Percentiles rank a stretch among this genome's conserved stretches.
Evolutionary conservation across 2,797 vertebrate species (phyloP).

Genomic region (Gambusia yucatana): DNA sequence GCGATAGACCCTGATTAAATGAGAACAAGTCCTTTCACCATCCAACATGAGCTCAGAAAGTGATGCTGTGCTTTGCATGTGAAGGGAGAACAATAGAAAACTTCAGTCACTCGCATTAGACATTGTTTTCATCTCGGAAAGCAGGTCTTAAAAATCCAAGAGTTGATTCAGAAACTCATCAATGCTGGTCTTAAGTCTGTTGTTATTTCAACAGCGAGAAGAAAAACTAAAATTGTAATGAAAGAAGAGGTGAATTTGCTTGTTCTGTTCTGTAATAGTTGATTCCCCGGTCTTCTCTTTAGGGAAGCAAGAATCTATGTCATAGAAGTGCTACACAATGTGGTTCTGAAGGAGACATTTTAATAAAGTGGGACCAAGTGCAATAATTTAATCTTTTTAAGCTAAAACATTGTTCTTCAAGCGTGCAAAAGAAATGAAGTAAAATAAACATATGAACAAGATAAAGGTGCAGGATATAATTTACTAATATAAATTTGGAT

Average conservation of each 20-base stretch:
- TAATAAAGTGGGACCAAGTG: conserved; percentile 12
- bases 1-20: conserved; percentile 75
- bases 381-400: background rate
- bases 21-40: conserved; percentile 68
- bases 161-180: conserved; percentile 75
- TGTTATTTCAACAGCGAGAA: conserved; percentile 74
- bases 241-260: conserved; percentile 68
- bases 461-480: background rate
- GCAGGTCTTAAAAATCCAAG: conserved; percentile 76
- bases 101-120: conserved; percentile 65
- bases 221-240: conserved; percentile 65
- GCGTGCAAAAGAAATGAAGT: background rate
- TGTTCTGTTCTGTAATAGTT: conserved; percentile 66
- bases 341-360: conserved; percentile 43
- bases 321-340: conserved; percentile 32
- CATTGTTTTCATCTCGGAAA: conserved; percentile 66
- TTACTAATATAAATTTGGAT: background rate
- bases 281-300: conserved; percentile 32
- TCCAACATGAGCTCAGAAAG: conserved; percentile 62
- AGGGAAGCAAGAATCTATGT: conserved; percentile 46
- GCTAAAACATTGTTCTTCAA: background rate
- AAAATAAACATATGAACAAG: background rate
- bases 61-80: conserved; percentile 40
- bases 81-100: background rate
- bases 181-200: conserved; percentile 68